Evolutionary conservation across 1,140 invertebrate species (phyloP).

Genomic region (Akabosia matsudoensis): DNA sequence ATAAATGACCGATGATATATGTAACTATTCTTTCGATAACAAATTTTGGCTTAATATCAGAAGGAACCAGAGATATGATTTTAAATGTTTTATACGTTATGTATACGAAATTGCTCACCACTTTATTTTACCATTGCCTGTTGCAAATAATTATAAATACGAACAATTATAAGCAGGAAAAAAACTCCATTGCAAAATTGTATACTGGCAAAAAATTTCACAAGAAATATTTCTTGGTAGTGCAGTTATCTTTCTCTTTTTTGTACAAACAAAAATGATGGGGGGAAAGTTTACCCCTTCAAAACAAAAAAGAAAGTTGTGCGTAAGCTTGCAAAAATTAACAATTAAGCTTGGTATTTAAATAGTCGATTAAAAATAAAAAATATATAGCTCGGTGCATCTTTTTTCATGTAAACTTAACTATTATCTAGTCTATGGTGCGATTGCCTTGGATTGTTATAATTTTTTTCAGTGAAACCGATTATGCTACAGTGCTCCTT

Average conservation of each 20-base stretch:
- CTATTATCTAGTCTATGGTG: background rate
- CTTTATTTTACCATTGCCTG: background rate
- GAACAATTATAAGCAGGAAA: background rate
- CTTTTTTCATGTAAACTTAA: conserved; percentile 2
- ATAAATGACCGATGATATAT: too few species aligned
- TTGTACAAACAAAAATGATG: too few species aligned
- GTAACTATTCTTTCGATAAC: background rate
- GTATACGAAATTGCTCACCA: too few species aligned
- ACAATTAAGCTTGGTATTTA: too few species aligned
- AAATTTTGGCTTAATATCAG: background rate
- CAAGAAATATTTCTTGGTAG: too few species aligned
- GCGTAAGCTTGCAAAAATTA: too few species aligned
- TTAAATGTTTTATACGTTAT: too few species aligned
- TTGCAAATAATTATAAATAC: background rate
- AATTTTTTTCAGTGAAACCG: background rate
- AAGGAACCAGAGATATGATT: background rate
- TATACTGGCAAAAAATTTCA: background rate
- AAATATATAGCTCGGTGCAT: conserved; percentile 21
- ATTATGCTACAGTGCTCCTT: background rate
- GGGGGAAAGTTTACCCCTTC: too few species aligned
- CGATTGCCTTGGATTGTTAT: conserved; percentile 23
- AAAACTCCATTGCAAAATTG: background rate
- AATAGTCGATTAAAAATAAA: background rate
- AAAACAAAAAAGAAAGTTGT: too few species aligned
- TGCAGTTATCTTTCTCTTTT: too few species aligned